Conservation (phyloP, 2,797 vertebrate genomes). For the Leucoraja ocellata region DNA sequence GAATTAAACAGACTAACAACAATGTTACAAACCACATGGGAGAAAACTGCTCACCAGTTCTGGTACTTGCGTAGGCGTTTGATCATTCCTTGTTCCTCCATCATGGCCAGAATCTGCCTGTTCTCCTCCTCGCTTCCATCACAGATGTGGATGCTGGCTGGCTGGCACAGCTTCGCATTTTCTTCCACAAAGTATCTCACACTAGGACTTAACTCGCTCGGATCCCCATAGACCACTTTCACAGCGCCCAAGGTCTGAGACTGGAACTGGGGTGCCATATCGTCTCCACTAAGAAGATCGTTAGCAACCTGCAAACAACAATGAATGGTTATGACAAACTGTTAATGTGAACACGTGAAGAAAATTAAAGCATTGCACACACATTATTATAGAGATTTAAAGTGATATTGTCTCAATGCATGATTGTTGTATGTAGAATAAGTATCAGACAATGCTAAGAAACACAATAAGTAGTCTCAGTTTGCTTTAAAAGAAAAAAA, state of each 20-base stretch:
- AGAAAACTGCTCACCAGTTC: slow-evolving; percentile 71
- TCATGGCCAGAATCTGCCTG: slow-evolving; percentile 61
- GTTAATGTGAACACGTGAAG: background rate
- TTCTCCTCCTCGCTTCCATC: slow-evolving; percentile 86
- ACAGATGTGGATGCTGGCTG: slow-evolving; percentile 78
- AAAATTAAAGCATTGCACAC: background rate
- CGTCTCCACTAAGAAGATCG: background rate
- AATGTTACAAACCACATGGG: background rate
- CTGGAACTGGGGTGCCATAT: slow-evolving; percentile 77
- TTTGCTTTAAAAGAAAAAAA: too few relatives aligned
- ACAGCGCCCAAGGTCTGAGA: slow-evolving; percentile 54
- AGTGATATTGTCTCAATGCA: background rate
- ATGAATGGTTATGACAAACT: background rate
- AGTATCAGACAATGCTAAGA: background rate
- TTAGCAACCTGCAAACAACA: background rate
- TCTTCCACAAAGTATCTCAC: slow-evolving; percentile 72
- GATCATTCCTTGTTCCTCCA: slow-evolving; percentile 78
- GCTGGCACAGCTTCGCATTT: slow-evolving; percentile 70
- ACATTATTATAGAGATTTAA: background rate
- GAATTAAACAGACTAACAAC: too few relatives aligned
- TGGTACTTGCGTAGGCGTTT: slow-evolving; percentile 79
- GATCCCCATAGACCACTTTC: slow-evolving; percentile 68
- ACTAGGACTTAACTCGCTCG: slow-evolving; percentile 62
- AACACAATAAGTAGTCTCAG: too few relatives aligned
- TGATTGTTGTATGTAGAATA: background rate